Percentiles rank a stretch among this genome's conserved stretches.
phyloP scores from a whole-genome alignment of 2,888 invertebrate species.

The Eueremaeus valkanovi region DNA sequence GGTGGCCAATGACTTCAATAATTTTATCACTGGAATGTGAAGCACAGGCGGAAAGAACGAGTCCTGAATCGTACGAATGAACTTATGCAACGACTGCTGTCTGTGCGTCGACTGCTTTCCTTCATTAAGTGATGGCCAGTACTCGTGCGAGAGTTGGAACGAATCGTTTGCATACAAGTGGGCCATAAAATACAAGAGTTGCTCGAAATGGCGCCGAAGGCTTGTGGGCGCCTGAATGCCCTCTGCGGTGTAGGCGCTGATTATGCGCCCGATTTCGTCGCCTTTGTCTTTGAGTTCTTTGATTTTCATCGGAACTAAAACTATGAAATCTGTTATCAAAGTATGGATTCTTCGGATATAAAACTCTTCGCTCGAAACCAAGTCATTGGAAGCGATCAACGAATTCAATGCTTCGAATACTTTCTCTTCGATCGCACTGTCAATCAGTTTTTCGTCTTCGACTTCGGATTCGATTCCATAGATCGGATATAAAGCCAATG shows the following conservation, averaged over 20 bases:
- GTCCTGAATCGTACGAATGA: constrained; percentile 40
- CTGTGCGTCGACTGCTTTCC: constrained; percentile 24
- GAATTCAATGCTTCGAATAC: constrained; percentile 75
- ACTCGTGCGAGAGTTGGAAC: constrained; percentile 31
- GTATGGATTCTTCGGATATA: constrained; percentile 76
- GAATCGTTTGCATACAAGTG: constrained; percentile 40
- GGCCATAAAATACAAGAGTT: constrained; percentile 64
- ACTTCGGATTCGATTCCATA: constrained; percentile 56
- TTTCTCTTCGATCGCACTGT: constrained; percentile 70
- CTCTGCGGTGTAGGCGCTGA: constrained; percentile 58
- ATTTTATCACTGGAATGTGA: constrained; percentile 41
- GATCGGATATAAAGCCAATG: constrained; percentile 52
- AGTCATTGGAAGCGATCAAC: constrained; percentile 65
- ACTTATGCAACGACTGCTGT: constrained; percentile 39
- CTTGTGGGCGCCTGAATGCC: constrained; percentile 68
- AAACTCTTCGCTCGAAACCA: constrained; percentile 71
- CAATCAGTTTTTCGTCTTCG: constrained; percentile 74
- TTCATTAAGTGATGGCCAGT: constrained; percentile 38
- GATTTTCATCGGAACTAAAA: constrained; percentile 84
- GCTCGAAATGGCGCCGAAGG: constrained; percentile 73
- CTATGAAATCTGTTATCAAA: constrained; percentile 84
- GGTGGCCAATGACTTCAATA: constrained; percentile 39
- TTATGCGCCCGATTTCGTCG: constrained; percentile 79
- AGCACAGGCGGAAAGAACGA: constrained; percentile 43
- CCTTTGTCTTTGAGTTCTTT: constrained; percentile 76